phyloP scores from a whole-genome alignment of 2,113 vertebrate species.

The Chaetodon trifascialis region DNA sequence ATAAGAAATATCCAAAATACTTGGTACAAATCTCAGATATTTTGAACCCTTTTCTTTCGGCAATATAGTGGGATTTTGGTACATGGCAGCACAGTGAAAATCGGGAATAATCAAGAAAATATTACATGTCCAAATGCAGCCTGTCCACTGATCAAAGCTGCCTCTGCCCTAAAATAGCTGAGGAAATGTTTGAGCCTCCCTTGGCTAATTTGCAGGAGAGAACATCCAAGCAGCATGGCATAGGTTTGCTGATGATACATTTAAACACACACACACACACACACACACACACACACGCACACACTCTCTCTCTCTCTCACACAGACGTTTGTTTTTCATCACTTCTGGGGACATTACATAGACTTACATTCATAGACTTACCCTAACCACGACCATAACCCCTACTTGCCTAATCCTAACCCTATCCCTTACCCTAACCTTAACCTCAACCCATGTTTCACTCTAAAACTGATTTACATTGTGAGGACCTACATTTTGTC shows the following conservation, averaged over 20 bases:
- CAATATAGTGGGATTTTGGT: background rate
- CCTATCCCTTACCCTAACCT: too few relatives aligned
- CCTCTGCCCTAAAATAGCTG: slow-evolving; percentile 25
- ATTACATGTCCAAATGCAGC: slow-evolving; percentile 27
- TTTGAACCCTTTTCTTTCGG: background rate
- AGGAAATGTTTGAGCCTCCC: slow-evolving; percentile 36
- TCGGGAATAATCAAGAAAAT: slow-evolving; percentile 34
- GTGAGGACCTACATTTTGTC: too few relatives aligned
- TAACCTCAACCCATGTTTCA: too few relatives aligned
- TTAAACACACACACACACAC: background rate
- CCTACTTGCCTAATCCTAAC: too few relatives aligned
- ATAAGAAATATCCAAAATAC: background rate
- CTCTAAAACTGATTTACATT: too few relatives aligned
- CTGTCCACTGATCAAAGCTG: slow-evolving; percentile 53
- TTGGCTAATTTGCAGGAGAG: slow-evolving; percentile 25
- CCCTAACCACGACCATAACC: too few relatives aligned
- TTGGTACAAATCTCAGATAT: background rate
- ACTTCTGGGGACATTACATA: too few relatives aligned
- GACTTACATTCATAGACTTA: too few relatives aligned
- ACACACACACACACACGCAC: background rate
- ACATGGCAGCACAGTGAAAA: background rate
- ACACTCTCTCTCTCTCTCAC: too few relatives aligned
- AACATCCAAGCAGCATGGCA: slow-evolving; percentile 17
- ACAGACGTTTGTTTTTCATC: too few relatives aligned
- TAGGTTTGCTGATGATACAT: slow-evolving; percentile 32